Percentiles rank a stretch among this genome's conserved stretches.
These are phyloP conservation scores for Chaetorhynchus papuensis DNA, from an alignment of 2,113 vertebrate species.

Conservation along the genomic window DNA sequence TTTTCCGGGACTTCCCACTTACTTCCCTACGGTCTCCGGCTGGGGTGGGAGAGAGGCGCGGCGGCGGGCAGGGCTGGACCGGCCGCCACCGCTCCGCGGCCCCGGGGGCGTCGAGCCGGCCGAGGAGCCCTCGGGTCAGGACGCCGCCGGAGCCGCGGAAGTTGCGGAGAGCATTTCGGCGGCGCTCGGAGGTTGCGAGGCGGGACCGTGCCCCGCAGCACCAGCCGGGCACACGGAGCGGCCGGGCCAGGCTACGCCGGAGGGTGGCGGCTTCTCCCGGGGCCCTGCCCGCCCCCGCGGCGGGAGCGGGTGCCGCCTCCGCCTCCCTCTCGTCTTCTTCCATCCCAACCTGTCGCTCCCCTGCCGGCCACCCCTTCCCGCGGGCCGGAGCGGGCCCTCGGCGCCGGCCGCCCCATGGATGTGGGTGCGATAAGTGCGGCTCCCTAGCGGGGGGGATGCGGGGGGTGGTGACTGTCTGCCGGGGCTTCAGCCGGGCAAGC, in stretches of 20 bases:
- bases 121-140: background rate
- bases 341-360: background rate
- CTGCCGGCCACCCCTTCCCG: too few species aligned
- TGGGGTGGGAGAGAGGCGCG: background rate
- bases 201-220: background rate
- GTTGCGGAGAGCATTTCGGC: background rate
- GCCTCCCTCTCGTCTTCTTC: background rate
- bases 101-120: background rate
- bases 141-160: background rate
- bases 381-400: background rate
- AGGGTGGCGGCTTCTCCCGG: background rate
- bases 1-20: background rate
- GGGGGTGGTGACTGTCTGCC: background rate
- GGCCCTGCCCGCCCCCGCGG: background rate
- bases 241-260: background rate
- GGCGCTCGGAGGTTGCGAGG: background rate
- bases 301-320: background rate
- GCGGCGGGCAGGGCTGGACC: background rate
- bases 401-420: background rate
- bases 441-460: background rate
- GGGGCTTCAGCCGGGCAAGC: accelerated
- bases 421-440: accelerated
- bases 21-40: background rate
- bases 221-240: background rate
- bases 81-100: background rate